Base-by-base conservation (phyloP, 2,888 invertebrate genomes). In the Halictus quadricinctus region DNA sequence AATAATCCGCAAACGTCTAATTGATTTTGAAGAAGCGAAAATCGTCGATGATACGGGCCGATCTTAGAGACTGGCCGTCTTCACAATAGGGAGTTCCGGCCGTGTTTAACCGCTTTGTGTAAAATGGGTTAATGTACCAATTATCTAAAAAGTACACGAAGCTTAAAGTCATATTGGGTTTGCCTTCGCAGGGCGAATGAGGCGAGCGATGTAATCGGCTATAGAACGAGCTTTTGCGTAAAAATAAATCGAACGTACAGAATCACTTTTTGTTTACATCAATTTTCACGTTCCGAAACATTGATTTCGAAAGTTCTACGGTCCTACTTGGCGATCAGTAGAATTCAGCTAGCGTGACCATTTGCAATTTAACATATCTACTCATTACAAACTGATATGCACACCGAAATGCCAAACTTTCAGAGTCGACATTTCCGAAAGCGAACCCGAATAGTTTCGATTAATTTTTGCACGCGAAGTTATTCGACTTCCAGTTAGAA, bases 101-200 rank as follows among this genome's bases (percentile, higher is more conserved):
- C 25, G 15, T 3, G 25, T 64, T 64, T 64, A 29, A 29, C 1
- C 64, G 64, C 7, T 64, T n/a, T 60, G 15, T 15, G 6, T 64
- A 36, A 64, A 64, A 64, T 64, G 64, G 29, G 64, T 64, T 64
- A 64, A 64, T 29, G 25, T 15, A 64, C 7, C 29, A 64, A 64
- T 64, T 64, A 64, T 64, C 64, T 64, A 64, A 25, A 64, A 64
- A 60, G 25, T n/a, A 60, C 58, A 25, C 25, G 58, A 60, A 60
- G 58, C 25, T 25, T 60, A 60, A 60, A 60, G 58, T n/a, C n/a
- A 25, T 25, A 60, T 25, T 12, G 58, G 25, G 58, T 60, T 60
- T 60, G 58, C 25, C 29, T 13, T 64, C 64, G 13, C 64, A 7
- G 64, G 64, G 29, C 29, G 64, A 15, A 64, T 7, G 15, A 64